Evolutionary conservation across 2,113 vertebrate genomes (phyloP).

Genomic region (Otus sunia): DNA sequence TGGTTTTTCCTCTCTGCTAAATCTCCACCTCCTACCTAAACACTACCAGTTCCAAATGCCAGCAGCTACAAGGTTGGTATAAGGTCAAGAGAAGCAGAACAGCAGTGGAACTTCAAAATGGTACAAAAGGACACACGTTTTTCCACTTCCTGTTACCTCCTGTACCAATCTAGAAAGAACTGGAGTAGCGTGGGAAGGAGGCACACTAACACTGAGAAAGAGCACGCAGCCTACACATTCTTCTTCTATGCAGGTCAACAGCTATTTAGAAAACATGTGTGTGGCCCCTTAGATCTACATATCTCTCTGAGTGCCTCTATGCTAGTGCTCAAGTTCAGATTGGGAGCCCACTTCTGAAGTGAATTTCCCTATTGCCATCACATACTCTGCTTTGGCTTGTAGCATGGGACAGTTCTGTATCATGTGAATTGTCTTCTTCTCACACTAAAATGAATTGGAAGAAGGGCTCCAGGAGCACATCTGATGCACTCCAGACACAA

Average conservation of each 20-base stretch:
- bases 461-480: neutral
- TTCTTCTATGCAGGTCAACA: neutral
- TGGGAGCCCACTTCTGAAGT: neutral
- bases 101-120: neutral
- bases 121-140: neutral
- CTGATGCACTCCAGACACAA: neutral
- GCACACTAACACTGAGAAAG: neutral
- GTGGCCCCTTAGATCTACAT: neutral
- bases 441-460: neutral
- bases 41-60: neutral
- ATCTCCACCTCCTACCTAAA: neutral
- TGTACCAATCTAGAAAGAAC: neutral
- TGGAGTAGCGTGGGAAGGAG: neutral
- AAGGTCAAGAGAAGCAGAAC: neutral
- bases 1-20: neutral
- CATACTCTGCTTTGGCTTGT: neutral
- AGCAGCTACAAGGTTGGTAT: neutral
- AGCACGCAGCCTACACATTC: neutral
- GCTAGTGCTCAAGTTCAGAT: neutral
- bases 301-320: neutral
- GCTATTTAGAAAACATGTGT: neutral
- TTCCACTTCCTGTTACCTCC: neutral
- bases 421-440: neutral
- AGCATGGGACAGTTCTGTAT: neutral
- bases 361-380: neutral